phyloP scores from a whole-genome alignment of 2,888 invertebrate species.

The Maniola hyperantus region DNA sequence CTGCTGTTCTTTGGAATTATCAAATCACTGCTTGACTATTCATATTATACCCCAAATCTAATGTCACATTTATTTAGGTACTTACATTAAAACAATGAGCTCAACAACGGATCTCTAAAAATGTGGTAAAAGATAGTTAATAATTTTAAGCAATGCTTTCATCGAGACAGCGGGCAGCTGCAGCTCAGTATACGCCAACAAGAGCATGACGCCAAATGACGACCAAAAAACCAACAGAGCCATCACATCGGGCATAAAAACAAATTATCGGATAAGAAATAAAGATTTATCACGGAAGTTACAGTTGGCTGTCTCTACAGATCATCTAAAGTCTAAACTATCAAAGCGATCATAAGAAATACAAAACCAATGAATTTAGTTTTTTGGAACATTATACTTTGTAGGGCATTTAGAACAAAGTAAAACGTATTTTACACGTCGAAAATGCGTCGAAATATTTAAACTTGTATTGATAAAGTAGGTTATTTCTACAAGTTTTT shows the following conservation, averaged over 20 bases:
- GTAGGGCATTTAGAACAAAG: slow-evolving; percentile 26
- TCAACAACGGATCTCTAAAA: slow-evolving; percentile 12
- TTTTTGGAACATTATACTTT: slow-evolving; percentile 75
- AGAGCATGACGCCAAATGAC: slow-evolving; percentile 52
- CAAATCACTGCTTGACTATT: not conserved
- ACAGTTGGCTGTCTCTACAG: slow-evolving; percentile 76
- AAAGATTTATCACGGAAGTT: slow-evolving; percentile 76
- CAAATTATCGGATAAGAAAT: slow-evolving; percentile 77
- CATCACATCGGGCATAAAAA: slow-evolving; percentile 73
- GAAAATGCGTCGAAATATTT: slow-evolving; percentile 6
- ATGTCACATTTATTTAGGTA: not conserved
- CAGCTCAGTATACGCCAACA: slow-evolving; percentile 55
- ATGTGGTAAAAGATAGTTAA: slow-evolving; percentile 63
- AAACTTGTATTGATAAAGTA: slow-evolving; percentile 8
- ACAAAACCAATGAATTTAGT: slow-evolving; percentile 69
- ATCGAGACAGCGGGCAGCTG: slow-evolving; percentile 63
- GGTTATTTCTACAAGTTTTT: not conserved
- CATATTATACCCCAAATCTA: too few relatives aligned
- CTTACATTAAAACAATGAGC: not conserved
- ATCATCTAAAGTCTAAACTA: slow-evolving; percentile 74
- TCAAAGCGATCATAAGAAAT: slow-evolving; percentile 65
- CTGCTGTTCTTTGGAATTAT: not conserved
- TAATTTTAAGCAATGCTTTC: slow-evolving; percentile 74
- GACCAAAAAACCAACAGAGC: slow-evolving; percentile 49
- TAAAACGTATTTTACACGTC: not conserved